Evolutionary conservation across 1,140 invertebrate genomes (phyloP).

Genomic region (Cydia amplana): DNA sequence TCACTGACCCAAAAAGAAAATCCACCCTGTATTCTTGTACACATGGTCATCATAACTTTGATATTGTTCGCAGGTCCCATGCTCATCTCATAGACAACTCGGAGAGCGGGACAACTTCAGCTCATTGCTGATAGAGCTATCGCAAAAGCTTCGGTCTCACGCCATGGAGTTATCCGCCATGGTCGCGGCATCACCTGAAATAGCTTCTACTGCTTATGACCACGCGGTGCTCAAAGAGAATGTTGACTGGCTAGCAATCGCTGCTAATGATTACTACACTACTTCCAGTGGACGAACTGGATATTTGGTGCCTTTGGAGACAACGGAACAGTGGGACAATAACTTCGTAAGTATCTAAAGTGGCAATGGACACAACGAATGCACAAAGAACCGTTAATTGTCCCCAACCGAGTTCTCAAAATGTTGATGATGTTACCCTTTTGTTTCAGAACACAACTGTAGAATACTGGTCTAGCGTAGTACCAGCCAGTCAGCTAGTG

Average conservation of each 20-base stretch:
- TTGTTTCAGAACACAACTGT: slow-evolving; percentile 59
- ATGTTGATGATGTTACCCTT: not conserved
- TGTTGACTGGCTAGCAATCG: slow-evolving; percentile 91
- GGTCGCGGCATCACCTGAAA: slow-evolving; percentile 90
- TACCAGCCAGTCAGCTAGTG: slow-evolving; percentile 55
- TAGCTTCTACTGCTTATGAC: slow-evolving; percentile 90
- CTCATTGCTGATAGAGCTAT: slow-evolving; percentile 85
- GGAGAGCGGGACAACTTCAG: slow-evolving; percentile 89
- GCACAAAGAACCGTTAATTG: too few species aligned
- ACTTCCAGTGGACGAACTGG: slow-evolving; percentile 92
- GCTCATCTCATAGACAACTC: slow-evolving; percentile 44
- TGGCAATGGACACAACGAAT: too few species aligned
- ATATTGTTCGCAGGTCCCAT: slow-evolving; percentile 54
- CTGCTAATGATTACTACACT: slow-evolving; percentile 93
- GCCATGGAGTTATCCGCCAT: slow-evolving; percentile 88
- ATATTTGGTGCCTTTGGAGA: slow-evolving; percentile 89
- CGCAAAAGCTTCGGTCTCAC: slow-evolving; percentile 83
- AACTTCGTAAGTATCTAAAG: slow-evolving; percentile 52
- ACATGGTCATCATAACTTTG: not conserved
- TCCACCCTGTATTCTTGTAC: too few species aligned
- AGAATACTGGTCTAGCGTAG: slow-evolving; percentile 57
- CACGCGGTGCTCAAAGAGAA: slow-evolving; percentile 84
- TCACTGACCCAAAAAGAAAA: too few species aligned
- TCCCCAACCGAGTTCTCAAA: not conserved
- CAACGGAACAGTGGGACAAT: slow-evolving; percentile 42